Evolutionary conservation across 1,140 invertebrate genomes (phyloP), one percentile per base, ranked within the genome.

Genomic region (Dendrolimus punctatus): DNA sequence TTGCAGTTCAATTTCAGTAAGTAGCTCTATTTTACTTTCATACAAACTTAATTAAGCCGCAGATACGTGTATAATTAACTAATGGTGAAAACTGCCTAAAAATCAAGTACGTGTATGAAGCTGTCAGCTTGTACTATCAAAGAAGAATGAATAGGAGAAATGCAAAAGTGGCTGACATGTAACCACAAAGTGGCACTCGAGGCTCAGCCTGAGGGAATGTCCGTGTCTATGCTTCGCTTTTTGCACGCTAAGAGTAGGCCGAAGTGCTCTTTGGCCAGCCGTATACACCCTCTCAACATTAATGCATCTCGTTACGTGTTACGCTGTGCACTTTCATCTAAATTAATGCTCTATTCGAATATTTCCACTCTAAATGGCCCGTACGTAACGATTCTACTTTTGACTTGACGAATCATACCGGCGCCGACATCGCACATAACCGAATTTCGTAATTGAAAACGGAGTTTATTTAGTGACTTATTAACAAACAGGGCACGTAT

Each of bases 381-480:
- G 8, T 55, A 47, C 42, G 41, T 51, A 46, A 39, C 48, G 46
- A 57, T 57, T 43, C 51, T 47, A 56, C 50, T 45, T 60, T 58
- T 59, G 49, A 57, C 54, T 69, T 53, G 39, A 42, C 57, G 49
- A 61, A 62, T 64, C 60, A 64, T 59, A 53, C 52, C 51, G 52
- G 43, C 55, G 53, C 52, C 53, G 54, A 41, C 55, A 65, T 61
- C 46, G 55, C 54, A 47, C 54, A 66, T 66, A 62, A 62, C 57
- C 53, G 52, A 65, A 71, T 68, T 55, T 64, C 56, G 62, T 79
- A 74, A 74, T 74, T 68, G 71, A 75, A 76, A 75, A 74, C 59
- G 54, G 66, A 73, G 63, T 72, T 77, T 75, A 72, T 66, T 75
- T 66, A 61, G 65, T 57, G 69, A 71, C 53, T 57, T 66, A 73